Base-by-base conservation (phyloP, 1,140 invertebrate species). In the Chelonus insularis region DNA sequence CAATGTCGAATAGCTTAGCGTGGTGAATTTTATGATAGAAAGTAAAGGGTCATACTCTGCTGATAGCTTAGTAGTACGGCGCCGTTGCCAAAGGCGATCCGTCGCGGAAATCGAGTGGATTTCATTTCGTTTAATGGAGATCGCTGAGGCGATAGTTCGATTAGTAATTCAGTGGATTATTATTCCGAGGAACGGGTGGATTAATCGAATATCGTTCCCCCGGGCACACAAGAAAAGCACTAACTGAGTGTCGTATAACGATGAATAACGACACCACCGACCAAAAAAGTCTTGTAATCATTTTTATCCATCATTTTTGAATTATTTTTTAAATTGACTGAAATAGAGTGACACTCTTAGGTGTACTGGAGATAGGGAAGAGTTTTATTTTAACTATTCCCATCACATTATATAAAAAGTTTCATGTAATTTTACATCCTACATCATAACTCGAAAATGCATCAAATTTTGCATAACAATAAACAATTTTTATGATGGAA, bases 151-250 rank as follows among this genome's bases (percentile, higher is more conserved):
- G 66, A 64, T 64, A 65, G 66, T 57, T 54, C 56, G 68, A 69
- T 70, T 66, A 68, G 59, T 69, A 67, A 72, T 72, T 68, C 63
- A 68, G 69, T 68, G 60, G 62, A 63, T 69, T 72, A 72, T 68
- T 68, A 59, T 69, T 71, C 62, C 67, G 65, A 59, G 63, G 69
- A 64, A 60, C 58, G 18, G 25, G 18, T 39, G 41, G 61, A 63
- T 68, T 72, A 72, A 72, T 72, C 72, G 69, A 72, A 72, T 71
- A 71, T 71, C 67, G 67, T 57, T 59, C 47, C 62, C 62, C 60
- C 45, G 51, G 36, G 39, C 16, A 29, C 4, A 37, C 4, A 23
- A 14, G 48, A 32, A 51, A 32, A 23, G 25, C 25, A 29, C 25
- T 29, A 29, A 29, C 25, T 29, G 32, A 37, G 18, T 9, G 16